These are phyloP conservation scores for Andrena praecox DNA, from an alignment of 2,888 invertebrate genomes.

Conservation along the genomic window DNA sequence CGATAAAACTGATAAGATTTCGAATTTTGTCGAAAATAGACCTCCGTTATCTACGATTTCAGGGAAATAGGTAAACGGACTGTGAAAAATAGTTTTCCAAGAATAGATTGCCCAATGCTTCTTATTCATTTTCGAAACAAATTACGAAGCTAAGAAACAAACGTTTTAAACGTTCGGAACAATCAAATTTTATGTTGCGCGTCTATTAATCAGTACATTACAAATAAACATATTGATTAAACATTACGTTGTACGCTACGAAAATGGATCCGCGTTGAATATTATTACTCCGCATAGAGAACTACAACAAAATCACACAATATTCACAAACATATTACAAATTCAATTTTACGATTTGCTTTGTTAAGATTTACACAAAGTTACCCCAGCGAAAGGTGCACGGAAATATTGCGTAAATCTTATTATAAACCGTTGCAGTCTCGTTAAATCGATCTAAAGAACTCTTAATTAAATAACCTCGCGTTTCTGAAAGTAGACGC, in stretches of 20 bases:
- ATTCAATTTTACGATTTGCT: too few relatives aligned
- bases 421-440: too few relatives aligned
- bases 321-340: too few relatives aligned
- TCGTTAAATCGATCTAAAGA: too few relatives aligned
- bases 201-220: background rate
- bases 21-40: slow-evolving; percentile 26
- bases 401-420: too few relatives aligned
- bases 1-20: slow-evolving; percentile 59
- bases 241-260: background rate
- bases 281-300: background rate
- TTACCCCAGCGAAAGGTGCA: too few relatives aligned
- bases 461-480: too few relatives aligned
- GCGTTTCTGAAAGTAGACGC: background rate
- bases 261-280: background rate
- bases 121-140: background rate
- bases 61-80: background rate
- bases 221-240: background rate
- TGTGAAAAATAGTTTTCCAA: background rate
- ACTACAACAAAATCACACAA: background rate
- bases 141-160: too few relatives aligned
- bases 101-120: background rate
- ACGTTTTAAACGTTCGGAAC: too few relatives aligned
- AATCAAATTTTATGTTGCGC: background rate
- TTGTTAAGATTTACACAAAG: too few relatives aligned
- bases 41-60: slow-evolving; percentile 19